Evolutionary conservation across 2,113 vertebrate genomes (phyloP).

Genomic region (Garra rufa): DNA sequence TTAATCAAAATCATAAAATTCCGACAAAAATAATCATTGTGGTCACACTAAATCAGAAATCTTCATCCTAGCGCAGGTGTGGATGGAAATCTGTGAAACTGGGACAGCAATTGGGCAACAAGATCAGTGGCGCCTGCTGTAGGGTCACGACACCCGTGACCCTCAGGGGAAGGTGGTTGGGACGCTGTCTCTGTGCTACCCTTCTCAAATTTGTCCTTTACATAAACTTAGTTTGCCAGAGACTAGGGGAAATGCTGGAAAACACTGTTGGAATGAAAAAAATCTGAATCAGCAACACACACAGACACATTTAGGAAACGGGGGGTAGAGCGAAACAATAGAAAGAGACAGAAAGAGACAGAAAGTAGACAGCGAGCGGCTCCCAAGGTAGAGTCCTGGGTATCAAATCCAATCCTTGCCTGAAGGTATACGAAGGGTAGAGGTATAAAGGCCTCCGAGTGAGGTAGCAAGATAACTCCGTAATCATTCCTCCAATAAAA

Average conservation of each 20-base stretch:
- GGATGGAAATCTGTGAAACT: constrained; percentile 22
- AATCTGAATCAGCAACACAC: constrained; percentile 61
- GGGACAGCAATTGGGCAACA: constrained; percentile 27
- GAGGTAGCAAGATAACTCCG: constrained; percentile 67
- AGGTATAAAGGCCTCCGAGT: constrained; percentile 61
- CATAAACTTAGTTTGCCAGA: constrained; percentile 27
- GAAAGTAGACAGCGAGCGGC: constrained; percentile 35
- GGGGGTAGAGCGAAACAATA: constrained; percentile 60
- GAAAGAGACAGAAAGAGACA: constrained; percentile 47
- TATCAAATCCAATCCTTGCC: constrained; percentile 65
- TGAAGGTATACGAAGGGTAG: constrained; percentile 62
- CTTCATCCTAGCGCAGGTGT: neutral
- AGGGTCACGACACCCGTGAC: constrained; percentile 37
- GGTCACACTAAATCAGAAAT: neutral
- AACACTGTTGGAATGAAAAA: constrained; percentile 16
- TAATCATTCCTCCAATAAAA: constrained; percentile 76
- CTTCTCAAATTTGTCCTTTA: constrained; percentile 19
- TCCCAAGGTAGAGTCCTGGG: constrained; percentile 58
- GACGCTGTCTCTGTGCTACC: constrained; percentile 1
- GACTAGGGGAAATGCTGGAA: constrained; percentile 10
- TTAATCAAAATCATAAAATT: neutral
- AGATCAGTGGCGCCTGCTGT: constrained; percentile 44
- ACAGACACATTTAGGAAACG: constrained; percentile 55
- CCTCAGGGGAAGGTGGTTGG: constrained; percentile 46
- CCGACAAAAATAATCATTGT: neutral